Evolutionary conservation across 1,140 invertebrate genomes (phyloP).

Genomic region (Radopholus similis): DNA sequence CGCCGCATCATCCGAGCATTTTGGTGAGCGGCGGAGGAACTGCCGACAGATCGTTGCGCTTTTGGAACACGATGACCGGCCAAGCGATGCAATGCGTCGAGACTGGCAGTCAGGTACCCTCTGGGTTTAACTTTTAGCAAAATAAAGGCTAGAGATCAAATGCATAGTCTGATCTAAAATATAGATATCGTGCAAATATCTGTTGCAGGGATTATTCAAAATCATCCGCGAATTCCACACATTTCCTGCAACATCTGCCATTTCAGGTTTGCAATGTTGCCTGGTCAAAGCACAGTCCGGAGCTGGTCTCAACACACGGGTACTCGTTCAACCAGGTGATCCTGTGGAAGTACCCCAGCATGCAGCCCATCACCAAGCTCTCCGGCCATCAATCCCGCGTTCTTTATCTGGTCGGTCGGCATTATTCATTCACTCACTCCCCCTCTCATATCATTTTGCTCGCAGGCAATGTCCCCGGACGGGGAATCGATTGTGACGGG

Average conservation of each 20-base stretch:
- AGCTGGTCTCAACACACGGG: conserved; percentile 84
- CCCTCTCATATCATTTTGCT: conserved; percentile 4
- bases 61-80: conserved; percentile 99
- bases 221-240: neutral
- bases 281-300: conserved; percentile 72
- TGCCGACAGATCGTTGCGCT: conserved; percentile 91
- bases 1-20: conserved; percentile 72
- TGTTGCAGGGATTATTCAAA: too few species aligned
- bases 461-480: conserved; percentile 87
- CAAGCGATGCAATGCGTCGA: conserved; percentile 98
- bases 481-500: conserved; percentile 98
- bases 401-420: conserved; percentile 73
- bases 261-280: conserved; percentile 86
- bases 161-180: neutral
- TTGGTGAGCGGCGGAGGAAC: conserved; percentile 93
- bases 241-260: neutral
- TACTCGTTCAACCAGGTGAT: conserved; percentile 95
- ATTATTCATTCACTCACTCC: conserved; percentile 11
- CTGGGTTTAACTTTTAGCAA: too few species aligned
- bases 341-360: conserved; percentile 92
- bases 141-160: neutral
- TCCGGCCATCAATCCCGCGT: conserved; percentile 96
- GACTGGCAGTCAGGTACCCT: conserved; percentile 77
- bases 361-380: conserved; percentile 89
- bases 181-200: too few species aligned